Percentiles rank a stretch among this genome's conserved stretches.
Conservation (phyloP, 1,140 invertebrate genomes). For the Vanessa atalanta region DNA sequence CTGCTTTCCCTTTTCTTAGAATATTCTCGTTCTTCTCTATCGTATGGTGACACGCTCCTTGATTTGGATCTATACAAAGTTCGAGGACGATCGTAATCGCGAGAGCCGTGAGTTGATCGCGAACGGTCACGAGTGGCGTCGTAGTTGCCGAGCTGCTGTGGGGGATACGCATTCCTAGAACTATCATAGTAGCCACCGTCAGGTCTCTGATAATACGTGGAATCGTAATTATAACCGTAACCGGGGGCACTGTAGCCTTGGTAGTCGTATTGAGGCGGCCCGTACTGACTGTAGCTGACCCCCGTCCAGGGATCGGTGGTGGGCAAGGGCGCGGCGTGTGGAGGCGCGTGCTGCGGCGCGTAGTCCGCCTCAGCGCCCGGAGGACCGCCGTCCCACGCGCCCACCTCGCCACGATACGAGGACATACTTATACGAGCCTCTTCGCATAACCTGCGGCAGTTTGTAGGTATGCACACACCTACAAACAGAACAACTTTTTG, state of each 20-base stretch:
- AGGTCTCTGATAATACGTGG: conserved; percentile 60
- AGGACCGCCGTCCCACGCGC: conserved; percentile 77
- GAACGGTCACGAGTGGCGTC: conserved; percentile 50
- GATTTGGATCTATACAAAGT: conserved; percentile 57
- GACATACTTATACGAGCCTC: conserved; percentile 75
- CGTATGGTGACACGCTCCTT: conserved; percentile 62
- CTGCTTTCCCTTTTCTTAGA: conserved; percentile 61
- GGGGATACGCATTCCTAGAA: conserved; percentile 46
- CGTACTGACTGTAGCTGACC: conserved; percentile 74
- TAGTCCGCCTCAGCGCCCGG: conserved; percentile 74
- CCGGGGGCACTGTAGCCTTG: conserved; percentile 54
- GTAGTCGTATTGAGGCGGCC: conserved; percentile 66
- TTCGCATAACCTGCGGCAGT: conserved; percentile 80
- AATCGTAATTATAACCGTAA: conserved; percentile 69
- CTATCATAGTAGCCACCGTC: conserved; percentile 61
- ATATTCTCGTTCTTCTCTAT: conserved; percentile 53
- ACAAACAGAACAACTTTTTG: conserved; percentile 82
- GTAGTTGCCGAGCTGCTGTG: conserved; percentile 46
- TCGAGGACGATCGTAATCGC: conserved; percentile 45
- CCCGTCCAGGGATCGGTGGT: conserved; percentile 78
- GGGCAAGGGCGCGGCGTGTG: conserved; percentile 56
- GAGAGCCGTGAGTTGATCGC: conserved; percentile 46
- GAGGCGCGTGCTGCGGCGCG: conserved; percentile 54
- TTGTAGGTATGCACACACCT: conserved; percentile 81
- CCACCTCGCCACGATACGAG: conserved; percentile 69